phyloP scores from a whole-genome alignment of 1,140 invertebrate genomes.

The Arctopsyche grandis region DNA sequence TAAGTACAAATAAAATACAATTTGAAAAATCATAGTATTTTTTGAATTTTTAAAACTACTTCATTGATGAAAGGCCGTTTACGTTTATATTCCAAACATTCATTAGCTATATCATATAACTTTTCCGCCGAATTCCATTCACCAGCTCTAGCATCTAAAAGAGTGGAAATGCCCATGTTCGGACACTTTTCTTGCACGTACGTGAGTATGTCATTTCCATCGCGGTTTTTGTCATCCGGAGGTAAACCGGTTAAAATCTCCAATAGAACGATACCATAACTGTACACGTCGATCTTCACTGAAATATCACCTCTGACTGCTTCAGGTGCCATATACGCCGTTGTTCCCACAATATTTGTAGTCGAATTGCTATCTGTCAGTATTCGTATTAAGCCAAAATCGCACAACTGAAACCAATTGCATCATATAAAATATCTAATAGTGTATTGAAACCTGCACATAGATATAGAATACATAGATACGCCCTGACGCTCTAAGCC shows the following conservation, averaged over 20 bases:
- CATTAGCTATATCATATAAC: constrained; percentile 57
- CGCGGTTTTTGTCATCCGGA: constrained; percentile 68
- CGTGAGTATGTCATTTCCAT: constrained; percentile 66
- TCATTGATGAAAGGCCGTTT: constrained; percentile 57
- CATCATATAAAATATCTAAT: constrained; percentile 56
- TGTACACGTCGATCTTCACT: constrained; percentile 79
- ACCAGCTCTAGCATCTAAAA: constrained; percentile 57
- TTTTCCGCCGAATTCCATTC: constrained; percentile 57
- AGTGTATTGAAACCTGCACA: no score
- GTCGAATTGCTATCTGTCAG: constrained; percentile 66
- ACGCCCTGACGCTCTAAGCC: no score
- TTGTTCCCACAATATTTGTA: constrained; percentile 73
- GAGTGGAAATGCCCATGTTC: constrained; percentile 53
- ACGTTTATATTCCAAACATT: constrained; percentile 62
- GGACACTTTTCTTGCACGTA: constrained; percentile 59
- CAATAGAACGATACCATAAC: constrained; percentile 80
- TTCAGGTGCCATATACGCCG: constrained; percentile 81
- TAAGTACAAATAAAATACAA: no score
- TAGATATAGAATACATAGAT: no score
- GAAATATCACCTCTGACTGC: constrained; percentile 76
- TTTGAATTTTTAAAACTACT: constrained; percentile 36
- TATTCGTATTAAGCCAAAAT: constrained; percentile 76
- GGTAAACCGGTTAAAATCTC: constrained; percentile 76
- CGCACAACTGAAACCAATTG: constrained; percentile 75
- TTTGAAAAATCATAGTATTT: background rate